Evolutionary conservation across 2,888 invertebrate genomes (phyloP), one percentile per base, ranked within the genome.

Genomic region (Polydrusus tereticollis): DNA sequence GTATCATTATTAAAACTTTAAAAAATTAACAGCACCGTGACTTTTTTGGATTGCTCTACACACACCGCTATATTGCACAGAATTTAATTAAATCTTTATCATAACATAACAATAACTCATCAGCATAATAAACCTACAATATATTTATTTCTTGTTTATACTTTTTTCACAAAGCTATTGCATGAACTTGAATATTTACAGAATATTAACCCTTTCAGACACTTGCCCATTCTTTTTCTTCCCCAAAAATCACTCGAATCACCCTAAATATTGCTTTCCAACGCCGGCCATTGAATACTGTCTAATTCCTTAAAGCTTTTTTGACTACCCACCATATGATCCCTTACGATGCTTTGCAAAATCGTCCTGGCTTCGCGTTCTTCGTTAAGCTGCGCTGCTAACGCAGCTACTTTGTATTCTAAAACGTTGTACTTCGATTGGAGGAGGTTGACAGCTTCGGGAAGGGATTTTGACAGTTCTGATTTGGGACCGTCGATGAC

Each of bases 201-300:
- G n/a, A n/a, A n/a, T n/a, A n/a, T n/a, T n/a, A n/a, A n/a, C n/a
- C n/a, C n/a, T n/a, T n/a, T n/a, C n/a, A 33, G n/a, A n/a, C 38
- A 12, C 38, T 38, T n/a, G 1, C 2, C 21, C 20, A 47, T 16
- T 2, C 6, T 52, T 20, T 1, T 2, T 52, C 29, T 14, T 6
- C 14, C 16, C 14, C 14, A 29, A 26, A 52, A 26, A 23, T n/a
- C 23, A 14, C n/a, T 26, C 8, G 29, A 29, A 52, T 2, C 21
- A 52, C 8, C 26, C 43, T 72, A 81, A 77, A 80, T 80, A 75
- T 81, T 81, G 69, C 77, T 80, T 62, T 81, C 81, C 73, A 80
- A 78, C 26, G 79, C 76, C 14, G 85, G 85, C 85, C 85, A 86
- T 50, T 85, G 83, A 66, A 85, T 83, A 62, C 82, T 82, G 52